These are phyloP conservation scores for Ambastaia sidthimunki DNA, from an alignment of 2,797 vertebrate genomes.

Conservation along the genomic window DNA sequence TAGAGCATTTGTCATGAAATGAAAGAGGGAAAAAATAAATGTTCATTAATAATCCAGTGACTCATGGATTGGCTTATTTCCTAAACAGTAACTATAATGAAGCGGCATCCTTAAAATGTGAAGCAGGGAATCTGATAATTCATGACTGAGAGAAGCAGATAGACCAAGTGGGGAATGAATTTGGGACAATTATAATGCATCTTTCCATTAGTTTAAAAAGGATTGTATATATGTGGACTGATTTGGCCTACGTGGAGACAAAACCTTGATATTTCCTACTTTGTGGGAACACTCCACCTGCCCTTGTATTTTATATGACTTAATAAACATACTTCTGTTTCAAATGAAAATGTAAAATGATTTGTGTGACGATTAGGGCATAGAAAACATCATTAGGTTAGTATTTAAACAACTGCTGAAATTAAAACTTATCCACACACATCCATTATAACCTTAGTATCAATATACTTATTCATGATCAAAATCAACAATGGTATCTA, in stretches of 20 bases:
- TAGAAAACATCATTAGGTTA: too few relatives aligned
- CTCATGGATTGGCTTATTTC: conserved; percentile 38
- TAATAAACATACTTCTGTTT: too few relatives aligned
- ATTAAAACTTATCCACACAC: conserved; percentile 28
- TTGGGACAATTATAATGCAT: background rate
- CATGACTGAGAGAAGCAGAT: background rate
- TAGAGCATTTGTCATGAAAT: conserved; percentile 55
- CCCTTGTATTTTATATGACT: too few relatives aligned
- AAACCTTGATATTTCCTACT: background rate
- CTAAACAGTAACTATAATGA: conserved; percentile 43
- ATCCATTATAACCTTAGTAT: conserved; percentile 22
- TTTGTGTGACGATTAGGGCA: background rate
- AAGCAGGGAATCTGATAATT: conserved; percentile 27
- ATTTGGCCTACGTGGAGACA: background rate
- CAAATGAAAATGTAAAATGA: background rate
- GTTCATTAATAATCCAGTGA: conserved; percentile 61
- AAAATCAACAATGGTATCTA: background rate
- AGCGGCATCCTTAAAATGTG: conserved; percentile 40
- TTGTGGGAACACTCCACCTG: too few relatives aligned
- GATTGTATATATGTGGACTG: background rate
- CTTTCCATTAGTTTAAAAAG: conserved; percentile 18
- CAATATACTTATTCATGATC: background rate
- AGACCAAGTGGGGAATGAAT: background rate
- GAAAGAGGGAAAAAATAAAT: conserved; percentile 32
- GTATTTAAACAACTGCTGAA: background rate